Base-by-base conservation (phyloP, 2,113 vertebrate species). In the Ammospiza caudacuta region DNA sequence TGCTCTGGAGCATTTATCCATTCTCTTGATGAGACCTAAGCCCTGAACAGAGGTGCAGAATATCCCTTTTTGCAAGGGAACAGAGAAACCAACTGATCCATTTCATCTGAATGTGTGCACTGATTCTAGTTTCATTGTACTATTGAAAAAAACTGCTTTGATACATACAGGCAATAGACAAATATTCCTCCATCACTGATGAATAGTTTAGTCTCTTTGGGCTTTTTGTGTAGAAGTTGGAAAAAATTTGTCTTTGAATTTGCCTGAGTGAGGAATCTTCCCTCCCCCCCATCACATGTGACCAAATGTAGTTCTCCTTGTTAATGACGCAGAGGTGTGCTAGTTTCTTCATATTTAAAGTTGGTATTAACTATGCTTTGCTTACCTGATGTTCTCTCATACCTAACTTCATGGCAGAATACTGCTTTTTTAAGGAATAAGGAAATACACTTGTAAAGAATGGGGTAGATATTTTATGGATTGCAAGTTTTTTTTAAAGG, bases 151-250 rank as follows among this genome's bases (percentile, higher is more conserved):
- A 64, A 73, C 52, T 72, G 51, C 72, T 67, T 96, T 73, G 69
- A 49, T 82, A 17, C 58, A 57, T 81, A 79, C 54, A 76, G 61
- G 39, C 43, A 64, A 31, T 51, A 77, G 69, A 63, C 80, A 92
- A 97, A 93, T 95, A 59, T 59, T 89, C 95, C 64, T 59, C 57
- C 43, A 51, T 91, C 55, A 52, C 74, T 67, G 73, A 89, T 92
- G 91, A 69, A 86, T 89, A 87, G 89, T 89, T 97, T 94, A 74
- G n/a, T 91, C 83, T 95, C 79, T 83, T 27, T 46, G 35, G 83
- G 59, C 83, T 86, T 89, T 94, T 90, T 18, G 14, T 73, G 35
- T 24, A 58, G 44, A 94, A 74, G 52, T 67, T 96, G 74, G 83
- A 74, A 84, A 87, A 81, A 55, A 18, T 11, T 84, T 15, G 2